A percentile compares a stretch with the other conserved stretches of the same genome.
These are phyloP conservation scores for Aspidiotus destructor DNA, from an alignment of 2,888 invertebrate genomes.

Conservation along the genomic window DNA sequence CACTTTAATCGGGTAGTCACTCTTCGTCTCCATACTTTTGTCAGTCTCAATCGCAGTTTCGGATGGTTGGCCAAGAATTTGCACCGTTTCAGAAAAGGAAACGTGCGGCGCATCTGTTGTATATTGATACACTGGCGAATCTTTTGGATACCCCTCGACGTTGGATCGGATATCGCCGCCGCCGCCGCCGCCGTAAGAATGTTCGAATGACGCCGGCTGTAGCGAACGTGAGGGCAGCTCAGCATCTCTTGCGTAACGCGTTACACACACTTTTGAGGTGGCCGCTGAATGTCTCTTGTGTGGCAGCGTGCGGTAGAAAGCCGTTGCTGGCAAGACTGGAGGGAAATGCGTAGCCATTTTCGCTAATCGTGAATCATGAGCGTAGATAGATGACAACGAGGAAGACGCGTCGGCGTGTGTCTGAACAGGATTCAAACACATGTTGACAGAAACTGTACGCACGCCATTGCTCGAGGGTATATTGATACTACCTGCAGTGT, in stretches of 20 bases:
- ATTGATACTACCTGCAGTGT: constrained; percentile 53
- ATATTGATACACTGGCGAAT: constrained; percentile 40
- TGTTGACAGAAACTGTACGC: constrained; percentile 34
- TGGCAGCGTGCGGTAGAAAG: constrained; percentile 61
- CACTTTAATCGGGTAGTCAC: constrained; percentile 24
- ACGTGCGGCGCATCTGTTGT: constrained; percentile 47
- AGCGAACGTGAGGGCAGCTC: constrained; percentile 52
- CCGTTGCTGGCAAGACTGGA: constrained; percentile 39
- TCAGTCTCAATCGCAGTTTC: constrained; percentile 31
- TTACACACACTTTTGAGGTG: constrained; percentile 62
- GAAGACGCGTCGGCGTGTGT: constrained; percentile 57
- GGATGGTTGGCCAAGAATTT: constrained; percentile 36
- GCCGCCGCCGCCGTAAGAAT: constrained; percentile 37
- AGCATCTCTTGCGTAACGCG: constrained; percentile 54
- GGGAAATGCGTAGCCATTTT: constrained; percentile 45
- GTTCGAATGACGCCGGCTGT: constrained; percentile 45
- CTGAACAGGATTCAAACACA: constrained; percentile 29
- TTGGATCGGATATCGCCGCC: constrained; percentile 57
- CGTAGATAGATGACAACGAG: constrained; percentile 65
- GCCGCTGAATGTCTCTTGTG: constrained; percentile 57
- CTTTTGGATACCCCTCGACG: constrained; percentile 67
- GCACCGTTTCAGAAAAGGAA: constrained; percentile 26
- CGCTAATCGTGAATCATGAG: constrained; percentile 65
- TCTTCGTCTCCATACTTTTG: not conserved
- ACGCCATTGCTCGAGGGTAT: constrained; percentile 37